These are phyloP conservation scores for Darevskia mixta DNA, from an alignment of 2,797 vertebrate genomes.

Conservation along the genomic window DNA sequence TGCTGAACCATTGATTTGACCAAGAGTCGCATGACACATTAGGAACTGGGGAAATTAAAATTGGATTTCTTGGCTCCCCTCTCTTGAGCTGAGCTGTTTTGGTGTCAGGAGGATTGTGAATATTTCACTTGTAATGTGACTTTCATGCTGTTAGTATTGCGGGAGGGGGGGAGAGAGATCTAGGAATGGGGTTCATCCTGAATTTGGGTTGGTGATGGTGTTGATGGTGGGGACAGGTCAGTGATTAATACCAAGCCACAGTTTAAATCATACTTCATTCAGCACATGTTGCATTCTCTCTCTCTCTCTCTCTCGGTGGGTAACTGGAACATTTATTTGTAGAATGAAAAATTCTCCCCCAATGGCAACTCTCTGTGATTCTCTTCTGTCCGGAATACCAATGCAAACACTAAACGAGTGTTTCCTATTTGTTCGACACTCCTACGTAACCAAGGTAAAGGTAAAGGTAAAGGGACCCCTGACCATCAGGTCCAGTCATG, in stretches of 20 bases:
- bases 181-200: conserved; percentile 34
- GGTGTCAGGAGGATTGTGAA: conserved; percentile 41
- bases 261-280: conserved; percentile 49
- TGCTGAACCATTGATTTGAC: conserved; percentile 43
- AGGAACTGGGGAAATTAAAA: conserved; percentile 63
- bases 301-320: too few species aligned
- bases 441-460: background rate
- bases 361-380: background rate
- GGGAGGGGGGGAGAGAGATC: background rate
- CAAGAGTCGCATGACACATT: conserved; percentile 11
- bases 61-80: conserved; percentile 31
- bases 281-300: background rate
- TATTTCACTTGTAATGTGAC: conserved; percentile 49
- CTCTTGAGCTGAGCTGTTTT: conserved; percentile 39
- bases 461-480: too few species aligned
- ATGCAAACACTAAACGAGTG: background rate
- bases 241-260: conserved; percentile 14
- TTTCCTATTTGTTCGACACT: conserved; percentile 15
- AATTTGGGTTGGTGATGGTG: conserved; percentile 45
- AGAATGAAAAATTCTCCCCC: conserved; percentile 16
- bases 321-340: conserved; percentile 33
- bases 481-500: too few species aligned
- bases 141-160: conserved; percentile 22
- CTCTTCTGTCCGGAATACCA: conserved; percentile 30
- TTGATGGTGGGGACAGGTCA: background rate